A percentile compares a stretch with the other conserved stretches of the same genome.
Evolutionary conservation across 2,113 vertebrate genomes (phyloP).

Genomic region (human): GRCh38 chr4:75254001-75254500

Average conservation of each 20-base stretch:
- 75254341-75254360: neutral
- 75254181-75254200: neutral
- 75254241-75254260: neutral
- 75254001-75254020: neutral
- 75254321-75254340: neutral
- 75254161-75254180: neutral
- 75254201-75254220: neutral
- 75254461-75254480: neutral
- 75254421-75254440: neutral
- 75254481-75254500: neutral
- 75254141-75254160: neutral
- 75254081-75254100: neutral
- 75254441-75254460: neutral
- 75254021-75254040: neutral
- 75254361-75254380: neutral
- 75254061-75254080: neutral
- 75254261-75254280: neutral
- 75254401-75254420: neutral
- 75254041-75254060: neutral
- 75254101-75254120: neutral
- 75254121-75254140: neutral
- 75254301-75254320: neutral
- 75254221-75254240: neutral
- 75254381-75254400: neutral
- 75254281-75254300: neutral